Evolutionary conservation across 2,113 vertebrate genomes (phyloP), one percentile per base, ranked within the genome.

Genomic region (Lates calcarifer): DNA sequence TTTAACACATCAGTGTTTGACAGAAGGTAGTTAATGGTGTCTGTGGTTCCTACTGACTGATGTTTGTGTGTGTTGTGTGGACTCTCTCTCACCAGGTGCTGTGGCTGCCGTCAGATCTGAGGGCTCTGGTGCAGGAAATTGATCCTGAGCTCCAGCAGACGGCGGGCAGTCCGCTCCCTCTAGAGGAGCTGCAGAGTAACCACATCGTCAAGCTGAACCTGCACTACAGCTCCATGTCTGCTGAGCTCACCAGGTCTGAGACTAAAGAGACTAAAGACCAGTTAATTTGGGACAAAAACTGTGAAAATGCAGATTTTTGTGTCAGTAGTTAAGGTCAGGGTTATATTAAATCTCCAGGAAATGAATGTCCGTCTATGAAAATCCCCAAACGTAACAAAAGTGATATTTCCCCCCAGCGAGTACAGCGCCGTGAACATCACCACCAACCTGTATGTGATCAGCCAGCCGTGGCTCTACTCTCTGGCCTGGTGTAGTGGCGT

Each of bases 401-500:
- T n/a, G n/a, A n/a, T n/a, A n/a, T n/a, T n/a, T n/a, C n/a, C n/a
- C n/a, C n/a, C n/a, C 79, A 92, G 92, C 0, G 70, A 93, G 77
- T 96, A 97, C 0, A 85, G 95, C 0, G 93, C 91, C 0, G 93
- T 91, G 74, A 98, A 98, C 90, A 96, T 99, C 90, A 95, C 79
- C 87, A 97, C 96, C 80, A 98, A 98, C 89, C 63, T 98, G 75
- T 98, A 99, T 4, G 91, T 97, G 55, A 28, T 99, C 86, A 98
- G 94, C 9, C 96, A 97, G 85, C 95, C 96, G 0, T 99, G 98
- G 98, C 95, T 99, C 39, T 98, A 93, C 91, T 98, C 98, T 2
- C 84, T 99, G 92, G 97, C 96, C 0, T 99, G 98, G 97, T 99
- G 98, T 63, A 81, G 91, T 0, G 97, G 96, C 0, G 96, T 94